Evolutionary conservation across 2,113 vertebrate genomes (phyloP).

Genomic region (Phainopepla nitens): DNA sequence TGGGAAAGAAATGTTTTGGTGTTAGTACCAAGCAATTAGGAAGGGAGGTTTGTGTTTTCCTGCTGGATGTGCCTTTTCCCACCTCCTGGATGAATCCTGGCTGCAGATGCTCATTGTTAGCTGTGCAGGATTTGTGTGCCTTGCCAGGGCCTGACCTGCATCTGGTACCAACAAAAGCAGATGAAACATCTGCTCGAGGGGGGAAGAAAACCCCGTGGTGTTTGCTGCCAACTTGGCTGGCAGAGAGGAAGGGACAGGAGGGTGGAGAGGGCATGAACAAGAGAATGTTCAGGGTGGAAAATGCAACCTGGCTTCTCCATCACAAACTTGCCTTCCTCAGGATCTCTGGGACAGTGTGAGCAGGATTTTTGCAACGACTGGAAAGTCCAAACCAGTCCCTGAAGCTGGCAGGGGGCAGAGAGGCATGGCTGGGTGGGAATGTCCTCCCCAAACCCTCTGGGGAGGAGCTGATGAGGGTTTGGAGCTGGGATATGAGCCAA

Average conservation of each 20-base stretch:
- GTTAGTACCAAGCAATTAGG: background rate
- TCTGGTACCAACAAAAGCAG: background rate
- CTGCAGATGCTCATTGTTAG: background rate
- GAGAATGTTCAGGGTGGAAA: background rate
- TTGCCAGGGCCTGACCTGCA: background rate
- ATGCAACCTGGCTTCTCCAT: background rate
- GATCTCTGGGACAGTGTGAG: fast-evolving
- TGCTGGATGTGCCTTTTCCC: background rate
- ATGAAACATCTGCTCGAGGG: background rate
- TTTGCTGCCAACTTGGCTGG: background rate
- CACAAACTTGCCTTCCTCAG: background rate
- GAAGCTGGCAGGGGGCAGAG: background rate
- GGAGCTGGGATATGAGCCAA: background rate
- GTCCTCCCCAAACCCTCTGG: background rate
- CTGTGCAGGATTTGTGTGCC: background rate
- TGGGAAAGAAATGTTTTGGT: background rate
- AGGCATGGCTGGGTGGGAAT: background rate
- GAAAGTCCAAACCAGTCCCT: background rate
- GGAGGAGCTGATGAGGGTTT: background rate
- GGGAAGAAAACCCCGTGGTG: fast-evolving
- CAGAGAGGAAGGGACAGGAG: background rate
- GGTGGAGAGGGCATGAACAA: background rate
- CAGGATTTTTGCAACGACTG: background rate
- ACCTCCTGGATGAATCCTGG: background rate
- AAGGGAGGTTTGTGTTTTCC: background rate